Evolutionary conservation across 2,113 vertebrate species (phyloP).

Genomic region (Dipodomys ordii): DNA sequence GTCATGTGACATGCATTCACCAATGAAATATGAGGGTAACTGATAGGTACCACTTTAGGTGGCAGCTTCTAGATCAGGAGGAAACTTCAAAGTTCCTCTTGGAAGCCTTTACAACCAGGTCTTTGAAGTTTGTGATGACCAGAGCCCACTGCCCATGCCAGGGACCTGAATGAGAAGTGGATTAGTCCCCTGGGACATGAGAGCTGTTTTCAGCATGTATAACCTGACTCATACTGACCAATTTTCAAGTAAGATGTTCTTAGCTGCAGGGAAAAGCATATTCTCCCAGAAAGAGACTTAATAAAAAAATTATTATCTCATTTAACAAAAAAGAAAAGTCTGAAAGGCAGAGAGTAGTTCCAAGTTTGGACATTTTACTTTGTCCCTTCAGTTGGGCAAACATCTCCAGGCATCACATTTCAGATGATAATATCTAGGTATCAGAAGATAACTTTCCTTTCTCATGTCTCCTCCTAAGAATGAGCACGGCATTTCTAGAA

Average conservation of each 20-base stretch:
- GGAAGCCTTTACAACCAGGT: background rate
- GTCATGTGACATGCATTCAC: background rate
- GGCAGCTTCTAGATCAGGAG: background rate
- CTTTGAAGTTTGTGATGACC: background rate
- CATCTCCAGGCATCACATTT: background rate
- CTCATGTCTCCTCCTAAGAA: background rate
- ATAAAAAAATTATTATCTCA: background rate
- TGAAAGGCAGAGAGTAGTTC: background rate
- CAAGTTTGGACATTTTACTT: background rate
- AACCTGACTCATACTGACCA: background rate
- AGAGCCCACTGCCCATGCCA: background rate
- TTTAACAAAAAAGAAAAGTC: background rate
- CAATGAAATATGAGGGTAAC: background rate
- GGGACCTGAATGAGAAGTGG: background rate
- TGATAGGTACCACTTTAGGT: background rate
- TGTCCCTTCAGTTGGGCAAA: background rate
- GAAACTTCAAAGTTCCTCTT: background rate
- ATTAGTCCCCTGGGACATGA: background rate
- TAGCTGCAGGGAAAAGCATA: conserved; percentile 8
- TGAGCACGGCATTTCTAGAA: background rate
- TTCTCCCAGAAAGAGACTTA: background rate
- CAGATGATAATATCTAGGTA: background rate
- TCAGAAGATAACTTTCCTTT: background rate
- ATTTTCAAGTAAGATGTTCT: background rate
- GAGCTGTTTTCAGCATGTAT: rapidly evolving